These are phyloP conservation scores for Zygogramma bicolorata DNA, from an alignment of 2,888 invertebrate genomes.

Conservation along the genomic window DNA sequence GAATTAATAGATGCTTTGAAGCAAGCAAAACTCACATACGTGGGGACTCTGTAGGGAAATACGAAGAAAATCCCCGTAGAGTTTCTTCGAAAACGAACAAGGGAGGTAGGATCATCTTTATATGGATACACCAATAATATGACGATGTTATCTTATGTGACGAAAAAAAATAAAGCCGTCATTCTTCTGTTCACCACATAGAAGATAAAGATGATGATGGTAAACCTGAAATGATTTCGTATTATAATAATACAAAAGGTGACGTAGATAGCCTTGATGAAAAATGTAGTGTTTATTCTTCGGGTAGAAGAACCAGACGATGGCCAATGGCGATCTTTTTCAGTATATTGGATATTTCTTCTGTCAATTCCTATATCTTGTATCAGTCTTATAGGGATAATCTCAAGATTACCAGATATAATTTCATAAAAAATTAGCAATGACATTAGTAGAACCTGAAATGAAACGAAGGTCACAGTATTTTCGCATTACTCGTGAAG, in stretches of 20 bases:
- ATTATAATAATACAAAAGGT: slow-evolving; percentile 13
- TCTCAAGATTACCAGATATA: neutral
- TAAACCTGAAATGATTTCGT: slow-evolving; percentile 28
- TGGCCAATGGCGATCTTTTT: slow-evolving; percentile 27
- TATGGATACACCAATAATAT: no score
- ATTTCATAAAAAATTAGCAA: slow-evolving; percentile 7
- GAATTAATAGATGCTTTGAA: no score
- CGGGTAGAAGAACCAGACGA: slow-evolving; percentile 15
- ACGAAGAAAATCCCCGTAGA: neutral
- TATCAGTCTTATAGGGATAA: neutral
- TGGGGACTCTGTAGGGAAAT: no score
- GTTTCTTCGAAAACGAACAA: neutral
- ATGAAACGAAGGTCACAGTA: slow-evolving; percentile 15
- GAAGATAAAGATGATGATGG: neutral
- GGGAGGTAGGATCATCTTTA: no score
- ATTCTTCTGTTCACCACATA: no score
- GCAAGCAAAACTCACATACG: no score
- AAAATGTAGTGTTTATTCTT: slow-evolving; percentile 28
- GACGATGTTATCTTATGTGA: no score
- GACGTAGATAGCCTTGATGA: slow-evolving; percentile 18
- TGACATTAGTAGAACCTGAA: slow-evolving; percentile 3
- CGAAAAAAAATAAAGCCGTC: no score
- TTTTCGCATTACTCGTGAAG: slow-evolving; percentile 2
- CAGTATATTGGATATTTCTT: slow-evolving; percentile 23
- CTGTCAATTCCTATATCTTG: slow-evolving; percentile 15